phyloP scores from a whole-genome alignment of 2,113 vertebrate genomes.

The Sphyrna mokarran region DNA sequence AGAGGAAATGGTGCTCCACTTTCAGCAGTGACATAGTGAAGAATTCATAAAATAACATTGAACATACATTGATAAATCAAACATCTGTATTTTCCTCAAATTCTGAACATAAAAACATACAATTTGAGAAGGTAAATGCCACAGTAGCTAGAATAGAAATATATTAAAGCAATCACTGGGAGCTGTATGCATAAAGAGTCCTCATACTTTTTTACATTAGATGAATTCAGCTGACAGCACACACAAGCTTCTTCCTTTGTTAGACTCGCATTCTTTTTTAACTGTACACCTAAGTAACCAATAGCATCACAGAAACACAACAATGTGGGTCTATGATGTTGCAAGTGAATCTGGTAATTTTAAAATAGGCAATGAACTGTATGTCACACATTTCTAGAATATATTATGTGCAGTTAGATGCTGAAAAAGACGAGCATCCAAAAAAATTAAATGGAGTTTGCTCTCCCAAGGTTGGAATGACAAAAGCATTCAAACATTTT shows the following conservation, averaged over 20 bases:
- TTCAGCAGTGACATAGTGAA: not conserved
- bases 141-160: not conserved
- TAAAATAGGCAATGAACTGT: not conserved
- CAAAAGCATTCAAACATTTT: not conserved
- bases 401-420: conserved; percentile 30
- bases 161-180: not conserved
- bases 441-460: conserved; percentile 39
- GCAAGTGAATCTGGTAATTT: not conserved
- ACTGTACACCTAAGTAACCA: not conserved
- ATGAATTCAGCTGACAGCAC: not conserved
- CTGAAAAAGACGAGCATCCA: conserved; percentile 40
- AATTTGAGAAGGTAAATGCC: not conserved
- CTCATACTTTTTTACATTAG: not conserved
- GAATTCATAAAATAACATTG: not conserved
- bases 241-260: not conserved
- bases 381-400: not conserved
- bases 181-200: not conserved
- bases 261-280: not conserved
- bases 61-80: not conserved
- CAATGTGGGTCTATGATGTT: not conserved
- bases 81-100: not conserved
- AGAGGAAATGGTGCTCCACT: not conserved
- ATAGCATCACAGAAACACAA: not conserved
- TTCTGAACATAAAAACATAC: not conserved
- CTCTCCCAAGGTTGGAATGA: conserved; percentile 40